phyloP scores from a whole-genome alignment of 2,113 vertebrate genomes.

The Neogobius melanostomus region DNA sequence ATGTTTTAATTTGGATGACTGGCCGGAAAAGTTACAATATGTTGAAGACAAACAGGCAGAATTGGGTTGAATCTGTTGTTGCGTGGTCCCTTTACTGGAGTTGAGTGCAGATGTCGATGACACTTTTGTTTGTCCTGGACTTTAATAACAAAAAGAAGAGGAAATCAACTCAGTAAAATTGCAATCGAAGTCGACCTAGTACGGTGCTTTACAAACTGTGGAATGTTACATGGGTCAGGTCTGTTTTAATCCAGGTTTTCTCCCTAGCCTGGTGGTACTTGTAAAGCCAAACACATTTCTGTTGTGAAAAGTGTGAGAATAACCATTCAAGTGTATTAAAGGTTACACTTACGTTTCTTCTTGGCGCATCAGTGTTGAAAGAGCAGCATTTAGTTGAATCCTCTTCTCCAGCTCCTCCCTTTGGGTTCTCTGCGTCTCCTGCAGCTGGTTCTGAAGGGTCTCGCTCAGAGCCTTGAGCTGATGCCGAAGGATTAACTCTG shows the following conservation, averaged over 20 bases:
- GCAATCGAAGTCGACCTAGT: neutral
- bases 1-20: slow-evolving; percentile 66
- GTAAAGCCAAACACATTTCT: neutral
- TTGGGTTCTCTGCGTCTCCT: slow-evolving; percentile 62
- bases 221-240: neutral
- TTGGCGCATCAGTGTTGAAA: slow-evolving; percentile 26
- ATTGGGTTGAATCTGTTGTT: slow-evolving; percentile 56
- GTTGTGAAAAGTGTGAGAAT: neutral
- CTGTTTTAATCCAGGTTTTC: neutral
- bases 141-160: slow-evolving; percentile 27
- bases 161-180: neutral
- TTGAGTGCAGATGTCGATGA: slow-evolving; percentile 72
- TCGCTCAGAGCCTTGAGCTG: slow-evolving; percentile 66
- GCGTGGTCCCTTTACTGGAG: slow-evolving; percentile 48
- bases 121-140: slow-evolving; percentile 60
- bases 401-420: slow-evolving; percentile 67
- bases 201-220: neutral
- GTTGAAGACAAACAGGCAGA: slow-evolving; percentile 65
- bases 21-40: slow-evolving; percentile 68
- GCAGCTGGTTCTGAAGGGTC: slow-evolving; percentile 62
- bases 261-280: neutral
- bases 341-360: slow-evolving; percentile 45
- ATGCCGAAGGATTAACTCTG: slow-evolving; percentile 58
- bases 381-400: slow-evolving; percentile 58
- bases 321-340: neutral